These are phyloP conservation scores for Drosophila sturtevanti DNA, from an alignment of 1,140 invertebrate species.

Conservation along the genomic window DNA sequence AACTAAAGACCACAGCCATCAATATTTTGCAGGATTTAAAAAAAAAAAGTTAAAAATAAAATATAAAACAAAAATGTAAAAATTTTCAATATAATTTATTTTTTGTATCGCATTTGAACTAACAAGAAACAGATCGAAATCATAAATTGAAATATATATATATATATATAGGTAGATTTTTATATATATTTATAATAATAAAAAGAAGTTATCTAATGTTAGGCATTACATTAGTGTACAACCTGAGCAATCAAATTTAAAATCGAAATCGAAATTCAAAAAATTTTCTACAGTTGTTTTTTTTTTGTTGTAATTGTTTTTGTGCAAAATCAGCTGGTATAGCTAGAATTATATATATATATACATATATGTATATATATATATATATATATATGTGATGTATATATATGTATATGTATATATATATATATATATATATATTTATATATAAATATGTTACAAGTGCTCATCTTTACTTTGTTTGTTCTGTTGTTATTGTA, in stretches of 20 bases:
- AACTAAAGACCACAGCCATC: constrained; percentile 64
- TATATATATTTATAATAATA: constrained; percentile 20
- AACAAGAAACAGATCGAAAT: neutral
- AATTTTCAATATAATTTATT: neutral
- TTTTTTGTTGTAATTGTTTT: constrained; percentile 41
- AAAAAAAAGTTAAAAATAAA: neutral
- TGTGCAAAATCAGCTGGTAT: constrained; percentile 67
- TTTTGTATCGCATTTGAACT: neutral
- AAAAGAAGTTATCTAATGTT: constrained; percentile 61
- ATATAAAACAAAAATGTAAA: constrained; percentile 20
- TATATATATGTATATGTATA: neutral
- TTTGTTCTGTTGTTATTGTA: constrained; percentile 38
- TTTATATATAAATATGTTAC: constrained; percentile 48
- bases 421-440: neutral
- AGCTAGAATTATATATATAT: constrained; percentile 32
- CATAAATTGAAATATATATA: neutral
- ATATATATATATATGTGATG: too few species aligned
- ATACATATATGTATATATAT: neutral
- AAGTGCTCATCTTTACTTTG: constrained; percentile 78
- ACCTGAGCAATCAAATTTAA: constrained; percentile 71
- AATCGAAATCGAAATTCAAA: constrained; percentile 56
- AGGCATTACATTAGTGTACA: constrained; percentile 75
- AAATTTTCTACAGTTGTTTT: constrained; percentile 62
- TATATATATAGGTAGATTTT: neutral
- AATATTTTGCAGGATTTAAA: neutral